Conservation (phyloP, 2,888 invertebrate genomes). For the Tenodera sinensis region DNA sequence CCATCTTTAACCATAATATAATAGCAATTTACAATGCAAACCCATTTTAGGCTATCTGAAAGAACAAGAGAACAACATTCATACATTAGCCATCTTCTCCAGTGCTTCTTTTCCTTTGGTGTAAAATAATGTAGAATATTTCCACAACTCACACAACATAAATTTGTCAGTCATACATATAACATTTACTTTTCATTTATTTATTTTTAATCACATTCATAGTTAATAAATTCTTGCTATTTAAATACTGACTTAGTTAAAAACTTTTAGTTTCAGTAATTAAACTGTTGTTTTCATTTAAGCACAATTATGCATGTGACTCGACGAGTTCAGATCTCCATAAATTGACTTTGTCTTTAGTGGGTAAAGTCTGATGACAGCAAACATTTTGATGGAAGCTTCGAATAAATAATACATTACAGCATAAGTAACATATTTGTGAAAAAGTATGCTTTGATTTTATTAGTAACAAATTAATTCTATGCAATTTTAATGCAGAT, state of each 20-base stretch:
- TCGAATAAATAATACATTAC: too few relatives aligned
- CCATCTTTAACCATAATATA: slow-evolving; percentile 22
- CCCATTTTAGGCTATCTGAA: slow-evolving; percentile 14
- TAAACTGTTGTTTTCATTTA: slow-evolving; percentile 7
- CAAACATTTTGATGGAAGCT: not conserved
- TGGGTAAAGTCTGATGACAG: not conserved
- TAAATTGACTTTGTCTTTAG: not conserved
- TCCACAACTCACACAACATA: not conserved
- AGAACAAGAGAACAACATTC: slow-evolving; percentile 18
- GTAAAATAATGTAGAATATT: slow-evolving; percentile 22
- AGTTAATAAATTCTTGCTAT: slow-evolving; percentile 13
- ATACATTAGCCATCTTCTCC: not conserved
- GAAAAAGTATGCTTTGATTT: too few relatives aligned
- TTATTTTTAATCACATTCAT: slow-evolving; percentile 12
- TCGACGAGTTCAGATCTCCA: not conserved
- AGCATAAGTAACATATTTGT: too few relatives aligned
- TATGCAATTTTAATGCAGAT: too few relatives aligned
- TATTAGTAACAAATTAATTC: too few relatives aligned
- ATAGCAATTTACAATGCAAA: slow-evolving; percentile 21
- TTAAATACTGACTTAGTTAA: slow-evolving; percentile 27
- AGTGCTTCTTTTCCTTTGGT: slow-evolving; percentile 25
- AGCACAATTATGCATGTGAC: not conserved
- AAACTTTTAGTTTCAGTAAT: slow-evolving; percentile 13
- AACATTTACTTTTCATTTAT: slow-evolving; percentile 9
- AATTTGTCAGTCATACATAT: slow-evolving; percentile 13